Evolutionary conservation across 2,113 vertebrate species (phyloP), one percentile per base, ranked within the genome.

Genomic region (Hucho hucho): DNA sequence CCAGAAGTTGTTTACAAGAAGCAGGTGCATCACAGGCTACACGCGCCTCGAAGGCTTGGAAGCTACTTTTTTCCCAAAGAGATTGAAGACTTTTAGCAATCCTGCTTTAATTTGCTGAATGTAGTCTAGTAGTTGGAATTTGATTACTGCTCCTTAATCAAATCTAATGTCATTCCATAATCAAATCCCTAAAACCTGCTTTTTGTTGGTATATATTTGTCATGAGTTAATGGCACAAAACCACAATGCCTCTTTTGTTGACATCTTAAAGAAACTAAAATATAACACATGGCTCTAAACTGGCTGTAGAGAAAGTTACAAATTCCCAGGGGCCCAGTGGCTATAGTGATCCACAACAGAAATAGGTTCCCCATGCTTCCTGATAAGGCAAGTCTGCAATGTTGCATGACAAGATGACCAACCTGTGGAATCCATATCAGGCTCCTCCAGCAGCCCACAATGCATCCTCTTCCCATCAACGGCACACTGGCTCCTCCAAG

Each of bases 361-460:
- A 14, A 53, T 14, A 18, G 67, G 47, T 74, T 80, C 75, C 87
- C 73, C 64, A 68, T 77, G 75, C 75, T 79, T 90, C 85, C 86
- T 37, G 64, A 75, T 53, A 77, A 75, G 25, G 49, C 71, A 43
- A 43, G 37, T 43, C 37, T 24, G 67, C 24, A 25, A 43, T 46
- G 73, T 75, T 28, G 84, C 47, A 20, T 24, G 69, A 76, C 46
- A 77, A 74, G 46, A 78, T 85, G 82, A 96, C 97, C 97, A 94
- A 99, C 97, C 97, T 99, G 97, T 98, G 94, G 97, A 99, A 94
- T 99, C 97, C 97, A 99, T 99, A 93, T 98, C 97, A 93, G 97
- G 95, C 94, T 98, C 97, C 93, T 99, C 97, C 96, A 99, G 94
- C 92, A 98, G 94, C 95, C 96, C 97, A 92, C 96, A 98, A 94